Evolutionary conservation across 2,113 vertebrate genomes (phyloP), one percentile per base, ranked within the genome.

Genomic region (Chlamydotis undulata): DNA sequence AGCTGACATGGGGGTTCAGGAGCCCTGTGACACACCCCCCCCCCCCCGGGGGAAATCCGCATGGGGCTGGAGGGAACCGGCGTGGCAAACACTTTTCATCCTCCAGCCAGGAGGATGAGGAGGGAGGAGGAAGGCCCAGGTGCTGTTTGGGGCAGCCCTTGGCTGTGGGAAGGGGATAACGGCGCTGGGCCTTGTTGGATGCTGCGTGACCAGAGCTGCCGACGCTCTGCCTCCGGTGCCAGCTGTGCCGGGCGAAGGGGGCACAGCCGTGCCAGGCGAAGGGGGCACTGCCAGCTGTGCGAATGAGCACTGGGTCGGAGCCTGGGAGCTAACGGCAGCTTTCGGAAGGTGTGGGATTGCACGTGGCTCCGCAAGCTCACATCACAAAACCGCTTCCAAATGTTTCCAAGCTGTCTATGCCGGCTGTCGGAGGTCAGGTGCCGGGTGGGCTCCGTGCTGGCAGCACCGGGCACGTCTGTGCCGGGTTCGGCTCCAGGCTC

Each of bases 331-430:
- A 4, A 5, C 3, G 3, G 23, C 4, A 0, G 49, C 67, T 64
- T 28, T 17, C 4, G 8, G 50, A 11, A 25, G 52, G 37, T 0
- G 5, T 31, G 33, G 63, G n/a, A 14, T n/a, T 25, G 25, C 14
- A 1, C 1, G 7, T 13, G 39, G 49, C 79, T 75, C 37, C 7
- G 0, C 31, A 8, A 9, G 25, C 57, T 33, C 25, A 1, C 0
- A 7, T 26, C 68, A 53, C 47, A 61, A 61, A 83, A 11, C n/a
- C 49, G 18, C 49, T 47, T 29, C 39, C 47, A 19, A 18, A 5
- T 3, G 6, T 35, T 56, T 22, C 22, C n/a, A 18, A 47, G 70
- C 39, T 17, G 13, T 12, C 14, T 70, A 9, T 41, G 47, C 5
- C 28, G 0, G 2, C 24, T 39, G 17, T 21, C 0, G 1, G 63